Conservation (phyloP, 2,888 invertebrate genomes). For the Brachynemurus nebulosus region DNA sequence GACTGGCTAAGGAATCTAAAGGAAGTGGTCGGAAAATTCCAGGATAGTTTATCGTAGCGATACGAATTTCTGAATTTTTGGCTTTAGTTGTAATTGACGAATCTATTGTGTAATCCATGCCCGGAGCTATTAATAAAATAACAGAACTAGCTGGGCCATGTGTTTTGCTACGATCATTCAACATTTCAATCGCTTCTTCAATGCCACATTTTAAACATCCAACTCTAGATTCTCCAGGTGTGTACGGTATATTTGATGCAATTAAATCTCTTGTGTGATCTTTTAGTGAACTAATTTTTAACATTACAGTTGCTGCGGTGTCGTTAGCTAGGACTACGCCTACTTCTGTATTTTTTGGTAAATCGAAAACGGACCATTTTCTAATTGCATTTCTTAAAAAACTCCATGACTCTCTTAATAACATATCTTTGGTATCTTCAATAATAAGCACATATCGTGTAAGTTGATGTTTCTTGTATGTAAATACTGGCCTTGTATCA, state of each 20-base stretch:
- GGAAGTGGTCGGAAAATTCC: slow-evolving; percentile 30
- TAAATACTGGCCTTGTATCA: slow-evolving; percentile 34
- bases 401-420: slow-evolving; percentile 42
- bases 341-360: slow-evolving; percentile 37
- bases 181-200: slow-evolving; percentile 31
- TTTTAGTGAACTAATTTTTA: slow-evolving; percentile 28
- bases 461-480: slow-evolving; percentile 35
- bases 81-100: slow-evolving; percentile 31
- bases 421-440: slow-evolving; percentile 43
- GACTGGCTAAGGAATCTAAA: slow-evolving; percentile 33
- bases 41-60: slow-evolving; percentile 42
- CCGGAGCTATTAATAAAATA: slow-evolving; percentile 40
- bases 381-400: slow-evolving; percentile 41
- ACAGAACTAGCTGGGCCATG: slow-evolving; percentile 38
- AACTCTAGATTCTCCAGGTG: slow-evolving; percentile 34
- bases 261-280: slow-evolving; percentile 30
- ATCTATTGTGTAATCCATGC: slow-evolving; percentile 33
- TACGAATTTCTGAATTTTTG: slow-evolving; percentile 31
- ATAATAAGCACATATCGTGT: slow-evolving; percentile 42
- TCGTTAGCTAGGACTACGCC: slow-evolving; percentile 36
- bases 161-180: slow-evolving; percentile 30
- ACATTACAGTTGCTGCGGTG: slow-evolving; percentile 26
- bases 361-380: slow-evolving; percentile 41
- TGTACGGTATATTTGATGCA: slow-evolving; percentile 36
- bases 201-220: slow-evolving; percentile 37